Conservation (phyloP, 53 echinoderm and acorn worm species). For the Crossaster papposus region DNA sequence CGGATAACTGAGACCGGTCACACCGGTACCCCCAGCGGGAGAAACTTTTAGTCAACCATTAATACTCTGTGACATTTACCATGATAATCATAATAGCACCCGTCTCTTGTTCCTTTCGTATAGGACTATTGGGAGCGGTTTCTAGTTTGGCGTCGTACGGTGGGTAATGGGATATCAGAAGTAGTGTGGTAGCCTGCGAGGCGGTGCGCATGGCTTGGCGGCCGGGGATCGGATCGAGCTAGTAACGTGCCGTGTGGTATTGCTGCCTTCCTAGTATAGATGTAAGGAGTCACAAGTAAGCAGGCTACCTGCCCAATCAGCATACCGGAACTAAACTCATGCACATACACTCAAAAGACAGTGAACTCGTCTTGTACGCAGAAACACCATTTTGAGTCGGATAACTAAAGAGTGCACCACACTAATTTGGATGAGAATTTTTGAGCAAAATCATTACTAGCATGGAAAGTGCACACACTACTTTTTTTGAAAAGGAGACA, state of each 20-base stretch:
- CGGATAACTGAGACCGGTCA: neutral
- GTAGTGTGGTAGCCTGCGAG: neutral
- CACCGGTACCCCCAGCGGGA: neutral
- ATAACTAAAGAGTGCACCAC: too few species aligned
- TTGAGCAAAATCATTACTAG: too few species aligned
- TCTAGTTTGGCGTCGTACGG: neutral
- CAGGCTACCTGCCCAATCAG: neutral
- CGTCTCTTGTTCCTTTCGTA: too few species aligned
- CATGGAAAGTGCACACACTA: too few species aligned
- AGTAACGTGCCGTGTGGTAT: neutral
- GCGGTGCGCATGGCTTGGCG: neutral
- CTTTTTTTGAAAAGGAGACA: too few species aligned
- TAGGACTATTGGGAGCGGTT: neutral
- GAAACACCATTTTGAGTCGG: too few species aligned
- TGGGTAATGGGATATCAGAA: neutral
- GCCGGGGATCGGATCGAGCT: neutral
- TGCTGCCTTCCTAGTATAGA: neutral
- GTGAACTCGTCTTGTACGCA: too few species aligned
- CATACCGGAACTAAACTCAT: too few species aligned
- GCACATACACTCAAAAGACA: too few species aligned
- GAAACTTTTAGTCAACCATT: neutral
- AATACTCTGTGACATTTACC: slow-evolving; percentile 24
- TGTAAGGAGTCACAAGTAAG: neutral
- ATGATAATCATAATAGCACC: neutral
- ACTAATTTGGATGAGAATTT: too few species aligned